Base-by-base conservation (phyloP, 2,113 vertebrate species). In the Catharus minimus region DNA sequence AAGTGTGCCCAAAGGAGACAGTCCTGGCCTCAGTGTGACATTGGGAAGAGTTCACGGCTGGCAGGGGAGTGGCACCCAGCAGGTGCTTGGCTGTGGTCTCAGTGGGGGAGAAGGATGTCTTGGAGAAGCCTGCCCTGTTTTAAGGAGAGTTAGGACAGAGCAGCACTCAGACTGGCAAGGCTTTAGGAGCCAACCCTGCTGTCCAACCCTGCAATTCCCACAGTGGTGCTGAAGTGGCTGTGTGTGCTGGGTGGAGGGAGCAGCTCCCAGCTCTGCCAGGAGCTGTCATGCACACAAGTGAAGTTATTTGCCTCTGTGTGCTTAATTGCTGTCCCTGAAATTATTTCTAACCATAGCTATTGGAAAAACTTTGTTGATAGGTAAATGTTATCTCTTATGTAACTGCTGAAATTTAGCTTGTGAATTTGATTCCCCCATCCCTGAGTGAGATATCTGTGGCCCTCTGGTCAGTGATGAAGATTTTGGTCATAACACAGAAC, bases 221-320 rank as follows among this genome's bases (percentile, higher is more conserved):
- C 0, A 2, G 24, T 8, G 26, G 46, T 1, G 3, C 27, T 38
- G 3, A 57, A 47, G 60, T 12, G 50, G 52, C 62, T 67, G 8
- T 5, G 32, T 22, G 50, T 15, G 23, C 79, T 77, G 52, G n/a
- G 20, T 38, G 20, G 19, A 22, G 11, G 62, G 1, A 55, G 47
- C 61, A 66, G 23, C 71, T 90, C 44, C 39, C 36, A 23, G 56
- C 44, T 76, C 36, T 87, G 49, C 17, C 41, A 58, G 20, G 16
- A 77, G 38, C 55, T 57, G 4, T 16, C n/a, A 32, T 15, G 50
- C 33, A 39, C 4, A 13, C 27, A 10, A 60, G n/a, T 36, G 57
- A 61, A 57, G 38, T 56, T 38, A 71, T 14, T 39, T 58, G 36
- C 5, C 19, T 36, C 44, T 46, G 7, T 16, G 14, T 55, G 15